Base-by-base conservation (phyloP, 1,140 invertebrate species). In the Maconellicoccus hirsutus region DNA sequence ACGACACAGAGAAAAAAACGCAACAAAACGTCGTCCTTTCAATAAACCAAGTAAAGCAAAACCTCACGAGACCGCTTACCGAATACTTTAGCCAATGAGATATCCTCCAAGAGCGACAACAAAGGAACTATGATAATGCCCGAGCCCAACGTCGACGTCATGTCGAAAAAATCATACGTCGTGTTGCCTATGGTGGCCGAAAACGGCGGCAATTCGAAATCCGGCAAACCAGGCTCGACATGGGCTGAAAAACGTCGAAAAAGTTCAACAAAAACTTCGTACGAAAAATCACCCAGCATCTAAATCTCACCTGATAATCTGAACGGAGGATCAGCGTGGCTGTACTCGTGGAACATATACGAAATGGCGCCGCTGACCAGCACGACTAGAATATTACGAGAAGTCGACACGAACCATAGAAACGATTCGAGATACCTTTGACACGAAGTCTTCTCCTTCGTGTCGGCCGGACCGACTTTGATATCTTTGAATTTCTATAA, bases 41-140 rank as follows among this genome's bases (percentile, higher is more conserved):
- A n/a, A n/a, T n/a, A n/a, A n/a, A n/a, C n/a, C n/a, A n/a, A n/a
- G n/a, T n/a, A n/a, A n/a, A n/a, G n/a, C n/a, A n/a, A n/a, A n/a
- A n/a, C n/a, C 29, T 6, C 12, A 33, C 29, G 29, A 33, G 29
- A 33, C 29, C 29, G 76, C 84, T 86, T 77, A 88, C 86, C 84
- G 76, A 92, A 92, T 1, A 89, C 89, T 83, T 92, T 92, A 7
- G 89, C 89, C 38, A 92, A 84, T 2, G 90, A 89, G 71, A 91
- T 87, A 73, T 89, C 87, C 79, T 93, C 90, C 26, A 92, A 79
- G n/a, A 92, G 85, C 29, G 88, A 87, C 23, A 93, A 79, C 26
- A 93, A 76, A 12, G 90, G 89, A 59, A 92, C 83, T n/a, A 92
- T 86, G 71, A 90, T 80, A 73, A 91, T 84, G n/a, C 87, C 89